phyloP scores from a whole-genome alignment of 2,888 invertebrate species.

The Therioaphis trifolii region DNA sequence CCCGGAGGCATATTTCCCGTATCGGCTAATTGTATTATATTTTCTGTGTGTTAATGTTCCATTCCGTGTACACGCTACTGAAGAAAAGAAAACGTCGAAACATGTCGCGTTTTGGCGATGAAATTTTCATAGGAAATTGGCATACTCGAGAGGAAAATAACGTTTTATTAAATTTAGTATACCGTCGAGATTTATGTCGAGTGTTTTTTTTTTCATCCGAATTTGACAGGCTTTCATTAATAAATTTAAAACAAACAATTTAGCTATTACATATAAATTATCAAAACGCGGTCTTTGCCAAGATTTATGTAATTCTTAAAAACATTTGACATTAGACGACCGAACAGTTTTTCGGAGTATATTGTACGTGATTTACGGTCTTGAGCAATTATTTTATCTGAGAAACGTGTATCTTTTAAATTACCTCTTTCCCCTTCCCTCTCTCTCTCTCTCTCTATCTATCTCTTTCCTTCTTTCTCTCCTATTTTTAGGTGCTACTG shows the following conservation, averaged over 20 bases:
- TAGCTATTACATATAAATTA: constrained; percentile 43
- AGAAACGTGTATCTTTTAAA: constrained; percentile 49
- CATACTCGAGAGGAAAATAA: neutral
- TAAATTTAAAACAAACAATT: constrained; percentile 13
- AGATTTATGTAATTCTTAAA: constrained; percentile 51
- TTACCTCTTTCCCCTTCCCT: constrained; percentile 38
- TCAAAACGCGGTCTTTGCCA: constrained; percentile 38
- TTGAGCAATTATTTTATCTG: constrained; percentile 53
- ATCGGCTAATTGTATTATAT: constrained; percentile 17
- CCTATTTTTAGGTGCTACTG: constrained; percentile 30
- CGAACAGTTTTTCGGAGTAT: constrained; percentile 44
- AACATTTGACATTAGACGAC: constrained; percentile 41
- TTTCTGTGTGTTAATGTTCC: neutral
- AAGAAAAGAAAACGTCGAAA: neutral
- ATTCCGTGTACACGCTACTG: neutral
- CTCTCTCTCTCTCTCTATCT: no score
- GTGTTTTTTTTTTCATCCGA: no score
- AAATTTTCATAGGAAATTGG: neutral
- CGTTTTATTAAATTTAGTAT: neutral
- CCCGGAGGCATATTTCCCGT: neutral
- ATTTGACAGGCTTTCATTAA: no score
- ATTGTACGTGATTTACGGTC: constrained; percentile 45
- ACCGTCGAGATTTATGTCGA: neutral
- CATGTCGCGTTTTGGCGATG: neutral
- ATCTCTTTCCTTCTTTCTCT: no score